Evolutionary conservation across 2,888 invertebrate genomes (phyloP).

Genomic region (Koerneria pararmatus): DNA sequence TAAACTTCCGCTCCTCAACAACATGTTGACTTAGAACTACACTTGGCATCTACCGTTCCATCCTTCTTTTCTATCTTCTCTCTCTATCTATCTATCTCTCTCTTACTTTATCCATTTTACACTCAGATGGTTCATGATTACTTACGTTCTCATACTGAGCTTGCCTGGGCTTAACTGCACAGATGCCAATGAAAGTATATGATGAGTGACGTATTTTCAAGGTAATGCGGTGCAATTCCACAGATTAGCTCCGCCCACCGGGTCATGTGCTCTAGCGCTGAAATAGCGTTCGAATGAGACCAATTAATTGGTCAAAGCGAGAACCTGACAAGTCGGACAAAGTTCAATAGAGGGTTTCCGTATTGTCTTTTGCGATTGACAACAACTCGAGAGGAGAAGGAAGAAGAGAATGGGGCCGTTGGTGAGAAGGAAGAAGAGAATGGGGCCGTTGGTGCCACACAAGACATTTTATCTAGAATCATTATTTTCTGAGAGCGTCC

Average conservation of each 20-base stretch:
- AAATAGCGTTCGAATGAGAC: no score
- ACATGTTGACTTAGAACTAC: background rate
- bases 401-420: background rate
- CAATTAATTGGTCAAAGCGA: no score
- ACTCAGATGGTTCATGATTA: background rate
- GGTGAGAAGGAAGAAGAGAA: constrained; percentile 4
- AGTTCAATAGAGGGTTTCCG: constrained; percentile 58
- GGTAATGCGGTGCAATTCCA: no score
- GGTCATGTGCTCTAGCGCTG: no score
- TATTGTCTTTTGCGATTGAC: constrained; percentile 54
- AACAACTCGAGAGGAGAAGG: constrained; percentile 31
- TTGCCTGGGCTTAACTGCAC: no score
- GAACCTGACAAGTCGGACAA: constrained; percentile 31
- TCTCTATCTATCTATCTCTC: background rate
- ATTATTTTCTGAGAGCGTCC: no score
- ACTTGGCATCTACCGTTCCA: background rate
- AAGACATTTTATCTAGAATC: no score
- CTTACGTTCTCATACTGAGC: no score
- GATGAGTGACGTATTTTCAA: no score
- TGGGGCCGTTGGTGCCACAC: background rate
- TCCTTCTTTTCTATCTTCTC: background rate
- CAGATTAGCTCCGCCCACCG: no score
- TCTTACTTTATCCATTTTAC: background rate
- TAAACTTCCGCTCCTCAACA: no score
- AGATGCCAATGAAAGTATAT: no score